Evolutionary conservation across 2,113 vertebrate species (phyloP).

Genomic region (Pseudonaja textilis): DNA sequence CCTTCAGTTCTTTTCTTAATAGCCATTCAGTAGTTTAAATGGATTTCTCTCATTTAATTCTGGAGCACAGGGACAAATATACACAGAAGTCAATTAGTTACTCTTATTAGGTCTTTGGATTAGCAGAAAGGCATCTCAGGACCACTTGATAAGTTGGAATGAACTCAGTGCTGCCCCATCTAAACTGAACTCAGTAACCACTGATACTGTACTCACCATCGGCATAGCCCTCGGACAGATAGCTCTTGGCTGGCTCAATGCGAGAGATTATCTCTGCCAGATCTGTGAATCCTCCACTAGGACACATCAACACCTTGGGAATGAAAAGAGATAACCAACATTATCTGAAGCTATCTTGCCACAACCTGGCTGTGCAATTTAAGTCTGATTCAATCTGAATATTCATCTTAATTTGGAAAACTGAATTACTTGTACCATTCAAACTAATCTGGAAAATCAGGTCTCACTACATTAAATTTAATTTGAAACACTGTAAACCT

Average conservation of each 20-base stretch:
- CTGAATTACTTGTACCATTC: not conserved
- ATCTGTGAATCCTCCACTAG: conserved; percentile 90
- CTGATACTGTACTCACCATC: conserved; percentile 59
- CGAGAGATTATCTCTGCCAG: conserved; percentile 93
- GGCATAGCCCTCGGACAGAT: conserved; percentile 63
- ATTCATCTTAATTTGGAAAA: not conserved
- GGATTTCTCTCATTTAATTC: not conserved
- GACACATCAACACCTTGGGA: conserved; percentile 68
- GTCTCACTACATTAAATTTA: not conserved
- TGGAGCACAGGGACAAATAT: not conserved
- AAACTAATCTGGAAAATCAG: not conserved
- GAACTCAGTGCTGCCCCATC: not conserved
- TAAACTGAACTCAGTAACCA: not conserved
- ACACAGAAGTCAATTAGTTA: not conserved
- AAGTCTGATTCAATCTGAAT: not conserved
- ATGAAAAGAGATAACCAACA: not conserved
- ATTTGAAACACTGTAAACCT: not conserved
- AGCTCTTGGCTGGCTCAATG: conserved; percentile 86
- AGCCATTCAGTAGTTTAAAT: not conserved
- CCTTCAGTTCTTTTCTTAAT: not conserved
- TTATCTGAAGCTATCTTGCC: not conserved
- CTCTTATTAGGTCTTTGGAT: not conserved
- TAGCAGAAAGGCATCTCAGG: not conserved
- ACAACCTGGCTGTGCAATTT: not conserved
- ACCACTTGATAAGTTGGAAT: not conserved